Percentiles rank a stretch among this genome's conserved stretches.
These are phyloP conservation scores for Pseudeuparius sepicola DNA, from an alignment of 2,888 invertebrate species.

Conservation along the genomic window DNA sequence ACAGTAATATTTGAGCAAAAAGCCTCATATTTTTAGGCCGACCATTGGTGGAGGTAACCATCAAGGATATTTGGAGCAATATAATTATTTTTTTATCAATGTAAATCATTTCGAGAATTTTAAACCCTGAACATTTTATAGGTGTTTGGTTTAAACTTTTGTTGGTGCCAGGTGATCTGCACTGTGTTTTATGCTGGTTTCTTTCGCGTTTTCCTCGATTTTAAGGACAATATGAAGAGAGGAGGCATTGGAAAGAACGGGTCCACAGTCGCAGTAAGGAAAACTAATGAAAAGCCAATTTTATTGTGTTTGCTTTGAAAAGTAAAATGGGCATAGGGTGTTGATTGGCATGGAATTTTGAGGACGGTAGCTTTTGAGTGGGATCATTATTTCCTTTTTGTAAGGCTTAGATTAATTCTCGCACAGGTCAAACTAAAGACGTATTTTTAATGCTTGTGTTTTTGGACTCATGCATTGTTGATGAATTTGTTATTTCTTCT, in stretches of 20 bases:
- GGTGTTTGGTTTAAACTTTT: slow-evolving; percentile 41
- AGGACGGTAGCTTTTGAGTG: background rate
- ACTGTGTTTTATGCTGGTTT: slow-evolving; percentile 50
- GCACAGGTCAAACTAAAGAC: too few relatives aligned
- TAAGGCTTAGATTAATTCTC: too few relatives aligned
- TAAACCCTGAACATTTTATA: slow-evolving; percentile 28
- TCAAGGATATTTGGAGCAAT: too few relatives aligned
- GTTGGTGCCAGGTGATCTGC: slow-evolving; percentile 35
- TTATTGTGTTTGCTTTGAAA: background rate
- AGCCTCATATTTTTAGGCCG: too few relatives aligned
- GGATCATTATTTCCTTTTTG: too few relatives aligned
- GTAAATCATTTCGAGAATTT: too few relatives aligned
- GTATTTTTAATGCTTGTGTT: too few relatives aligned
- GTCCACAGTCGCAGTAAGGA: slow-evolving; percentile 88
- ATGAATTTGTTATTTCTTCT: too few relatives aligned
- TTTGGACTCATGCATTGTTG: too few relatives aligned
- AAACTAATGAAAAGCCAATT: background rate
- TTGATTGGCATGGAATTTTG: background rate
- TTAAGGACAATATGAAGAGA: slow-evolving; percentile 60
- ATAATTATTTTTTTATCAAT: too few relatives aligned
- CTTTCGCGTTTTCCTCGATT: slow-evolving; percentile 54
- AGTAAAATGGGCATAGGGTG: background rate
- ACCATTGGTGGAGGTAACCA: too few relatives aligned
- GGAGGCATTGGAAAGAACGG: slow-evolving; percentile 95
- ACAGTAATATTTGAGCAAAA: too few relatives aligned